Evolutionary conservation across 2,113 vertebrate species (phyloP).

Genomic region (Antechinus stuartii): DNA sequence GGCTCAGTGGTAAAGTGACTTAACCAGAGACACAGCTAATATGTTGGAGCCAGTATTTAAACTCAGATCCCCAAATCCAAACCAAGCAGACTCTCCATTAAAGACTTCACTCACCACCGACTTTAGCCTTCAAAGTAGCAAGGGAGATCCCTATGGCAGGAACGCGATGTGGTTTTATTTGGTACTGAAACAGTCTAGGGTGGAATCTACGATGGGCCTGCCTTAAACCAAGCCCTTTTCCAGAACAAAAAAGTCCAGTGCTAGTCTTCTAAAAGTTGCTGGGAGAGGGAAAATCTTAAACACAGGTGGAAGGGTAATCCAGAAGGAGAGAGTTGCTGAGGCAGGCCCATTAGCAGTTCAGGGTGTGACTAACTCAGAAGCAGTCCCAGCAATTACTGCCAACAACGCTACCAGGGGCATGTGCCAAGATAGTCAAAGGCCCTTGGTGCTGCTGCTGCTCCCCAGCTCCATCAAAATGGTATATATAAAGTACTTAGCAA

Average conservation of each 20-base stretch:
- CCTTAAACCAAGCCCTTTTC: background rate
- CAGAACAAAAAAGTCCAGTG: background rate
- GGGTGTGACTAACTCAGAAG: background rate
- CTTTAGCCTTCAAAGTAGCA: background rate
- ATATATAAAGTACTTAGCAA: background rate
- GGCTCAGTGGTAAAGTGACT: background rate
- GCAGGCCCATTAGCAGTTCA: background rate
- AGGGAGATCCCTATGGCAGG: background rate
- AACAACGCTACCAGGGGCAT: background rate
- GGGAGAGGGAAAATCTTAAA: background rate
- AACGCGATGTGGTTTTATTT: background rate
- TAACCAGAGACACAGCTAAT: background rate
- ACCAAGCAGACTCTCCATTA: background rate
- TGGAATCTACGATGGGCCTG: background rate
- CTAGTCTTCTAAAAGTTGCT: background rate
- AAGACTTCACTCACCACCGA: background rate
- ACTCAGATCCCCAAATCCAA: background rate
- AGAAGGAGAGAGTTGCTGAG: background rate
- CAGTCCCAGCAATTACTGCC: background rate
- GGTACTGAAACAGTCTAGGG: background rate
- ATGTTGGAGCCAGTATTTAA: background rate
- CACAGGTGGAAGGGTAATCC: background rate
- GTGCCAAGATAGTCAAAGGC: background rate
- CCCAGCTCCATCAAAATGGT: background rate
- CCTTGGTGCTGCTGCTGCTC: background rate